Conservation (phyloP, 2,888 invertebrate genomes). For the Melieria omissa region DNA sequence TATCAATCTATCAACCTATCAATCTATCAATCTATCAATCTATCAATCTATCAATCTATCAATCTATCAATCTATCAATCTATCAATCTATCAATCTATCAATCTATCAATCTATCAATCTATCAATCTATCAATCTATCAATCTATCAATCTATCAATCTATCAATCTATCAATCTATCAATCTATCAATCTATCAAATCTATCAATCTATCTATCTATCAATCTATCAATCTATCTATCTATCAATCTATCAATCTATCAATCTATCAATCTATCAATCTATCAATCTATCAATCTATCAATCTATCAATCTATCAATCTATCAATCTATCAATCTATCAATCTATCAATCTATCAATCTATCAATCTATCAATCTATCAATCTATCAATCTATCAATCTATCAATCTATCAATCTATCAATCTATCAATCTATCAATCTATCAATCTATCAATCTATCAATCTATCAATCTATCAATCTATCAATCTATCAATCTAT, state of each 20-base stretch:
- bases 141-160: constrained; percentile 10
- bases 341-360: background rate
- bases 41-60: constrained; percentile 12
- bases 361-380: background rate
- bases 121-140: constrained; percentile 10
- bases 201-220: constrained; percentile 11
- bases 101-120: constrained; percentile 10
- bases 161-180: constrained; percentile 9
- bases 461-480: background rate
- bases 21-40: constrained; percentile 11
- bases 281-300: background rate
- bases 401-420: background rate
- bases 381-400: background rate
- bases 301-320: background rate
- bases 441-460: background rate
- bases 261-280: background rate
- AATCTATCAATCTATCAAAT: constrained; percentile 11
- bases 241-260: background rate
- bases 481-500: background rate
- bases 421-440: background rate
- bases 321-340: background rate
- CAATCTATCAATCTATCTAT: constrained; percentile 16
- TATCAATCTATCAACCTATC: too few relatives aligned
- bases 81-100: constrained; percentile 10
- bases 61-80: constrained; percentile 9